Evolutionary conservation across 2,797 vertebrate genomes (phyloP).

Genomic region (Urophycis tenuis): DNA sequence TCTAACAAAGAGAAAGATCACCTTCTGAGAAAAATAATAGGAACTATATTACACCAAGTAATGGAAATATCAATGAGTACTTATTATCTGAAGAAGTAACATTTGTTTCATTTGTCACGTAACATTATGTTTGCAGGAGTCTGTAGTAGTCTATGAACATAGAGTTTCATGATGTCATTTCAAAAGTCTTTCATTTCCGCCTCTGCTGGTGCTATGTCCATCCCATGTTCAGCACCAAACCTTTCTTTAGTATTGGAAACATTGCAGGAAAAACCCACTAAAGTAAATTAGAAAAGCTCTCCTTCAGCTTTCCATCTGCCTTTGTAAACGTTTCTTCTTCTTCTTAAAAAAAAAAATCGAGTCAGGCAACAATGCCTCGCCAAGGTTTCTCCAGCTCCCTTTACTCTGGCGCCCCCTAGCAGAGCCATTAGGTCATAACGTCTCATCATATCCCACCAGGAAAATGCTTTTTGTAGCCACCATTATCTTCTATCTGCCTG

Average conservation of each 20-base stretch:
- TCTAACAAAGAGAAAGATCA: slow-evolving; percentile 34
- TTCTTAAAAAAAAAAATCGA: slow-evolving; percentile 13
- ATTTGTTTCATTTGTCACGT: slow-evolving; percentile 50
- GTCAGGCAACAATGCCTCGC: slow-evolving; percentile 49
- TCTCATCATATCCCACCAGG: not conserved
- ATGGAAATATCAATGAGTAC: slow-evolving; percentile 51
- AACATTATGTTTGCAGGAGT: slow-evolving; percentile 41
- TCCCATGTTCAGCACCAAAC: not conserved
- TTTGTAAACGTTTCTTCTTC: not conserved
- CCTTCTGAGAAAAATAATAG: slow-evolving; percentile 43
- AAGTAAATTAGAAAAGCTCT: slow-evolving; percentile 31
- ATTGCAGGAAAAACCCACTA: slow-evolving; percentile 11
- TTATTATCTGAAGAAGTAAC: slow-evolving; percentile 44
- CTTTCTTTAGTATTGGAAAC: not conserved
- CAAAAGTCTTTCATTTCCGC: slow-evolving; percentile 26
- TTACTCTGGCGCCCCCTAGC: slow-evolving; percentile 15
- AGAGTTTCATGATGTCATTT: slow-evolving; percentile 46
- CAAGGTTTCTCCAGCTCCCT: slow-evolving; percentile 33
- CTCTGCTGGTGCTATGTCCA: slow-evolving; percentile 10
- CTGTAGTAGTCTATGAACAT: slow-evolving; percentile 43
- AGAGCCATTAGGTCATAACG: not conserved
- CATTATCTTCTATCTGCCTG: slow-evolving; percentile 25
- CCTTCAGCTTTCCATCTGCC: slow-evolving; percentile 8
- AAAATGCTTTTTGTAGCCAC: not conserved
- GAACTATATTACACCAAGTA: slow-evolving; percentile 51